Percentiles rank a stretch among this genome's conserved stretches.
Conservation (phyloP, 2,888 invertebrate genomes). For the Fabriciana adippe region DNA sequence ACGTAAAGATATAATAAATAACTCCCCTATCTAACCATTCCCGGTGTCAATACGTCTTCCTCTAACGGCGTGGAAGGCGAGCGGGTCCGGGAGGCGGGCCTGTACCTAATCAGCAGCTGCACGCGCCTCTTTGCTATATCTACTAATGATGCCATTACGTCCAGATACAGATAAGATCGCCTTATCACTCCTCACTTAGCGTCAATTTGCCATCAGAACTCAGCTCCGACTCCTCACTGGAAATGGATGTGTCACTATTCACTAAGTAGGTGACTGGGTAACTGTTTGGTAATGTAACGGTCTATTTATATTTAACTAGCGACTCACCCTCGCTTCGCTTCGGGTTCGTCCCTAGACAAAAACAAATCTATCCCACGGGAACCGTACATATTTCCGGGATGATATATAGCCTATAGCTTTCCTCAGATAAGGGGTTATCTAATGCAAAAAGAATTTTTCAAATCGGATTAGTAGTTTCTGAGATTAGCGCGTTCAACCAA, state of each 20-base stretch:
- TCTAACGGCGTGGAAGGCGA: background rate
- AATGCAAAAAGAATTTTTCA: too few relatives aligned
- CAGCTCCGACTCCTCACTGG: background rate
- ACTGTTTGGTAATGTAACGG: background rate
- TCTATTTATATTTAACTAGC: too few relatives aligned
- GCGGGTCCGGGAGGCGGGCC: constrained; percentile 2
- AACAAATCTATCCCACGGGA: too few relatives aligned
- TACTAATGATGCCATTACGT: constrained; percentile 25
- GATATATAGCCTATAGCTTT: too few relatives aligned
- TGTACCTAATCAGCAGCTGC: constrained; percentile 31
- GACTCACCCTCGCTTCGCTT: too few relatives aligned
- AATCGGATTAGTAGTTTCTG: too few relatives aligned
- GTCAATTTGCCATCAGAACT: constrained; percentile 16
- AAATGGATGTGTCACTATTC: background rate
- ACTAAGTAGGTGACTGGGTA: background rate
- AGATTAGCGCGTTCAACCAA: too few relatives aligned
- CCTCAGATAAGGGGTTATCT: too few relatives aligned
- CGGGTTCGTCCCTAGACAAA: too few relatives aligned
- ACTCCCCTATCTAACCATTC: background rate
- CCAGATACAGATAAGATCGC: constrained; percentile 26
- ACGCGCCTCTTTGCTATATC: constrained; percentile 28
- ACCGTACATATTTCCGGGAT: too few relatives aligned
- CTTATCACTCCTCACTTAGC: constrained; percentile 22
- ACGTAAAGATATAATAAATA: background rate
- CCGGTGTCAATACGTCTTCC: background rate